Evolutionary conservation across 2,113 vertebrate species (phyloP).

Genomic region (Mystacornis crossleyi): DNA sequence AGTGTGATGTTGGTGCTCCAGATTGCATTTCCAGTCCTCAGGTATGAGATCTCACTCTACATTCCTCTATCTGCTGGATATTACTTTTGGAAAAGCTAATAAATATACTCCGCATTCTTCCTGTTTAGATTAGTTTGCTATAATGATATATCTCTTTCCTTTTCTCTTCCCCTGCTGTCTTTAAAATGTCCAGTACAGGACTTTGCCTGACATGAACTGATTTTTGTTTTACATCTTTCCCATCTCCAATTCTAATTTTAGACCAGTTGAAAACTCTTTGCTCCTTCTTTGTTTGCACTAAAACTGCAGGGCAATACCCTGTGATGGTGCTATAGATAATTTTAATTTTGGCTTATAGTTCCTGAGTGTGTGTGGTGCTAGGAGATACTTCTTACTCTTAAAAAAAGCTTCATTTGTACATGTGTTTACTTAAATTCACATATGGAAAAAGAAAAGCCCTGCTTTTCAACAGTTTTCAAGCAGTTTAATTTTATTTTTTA

Average conservation of each 20-base stretch:
- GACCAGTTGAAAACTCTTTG: neutral
- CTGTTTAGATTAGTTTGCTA: neutral
- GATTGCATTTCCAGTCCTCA: neutral
- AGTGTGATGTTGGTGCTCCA: neutral
- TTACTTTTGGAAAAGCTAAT: neutral
- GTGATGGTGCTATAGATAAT: neutral
- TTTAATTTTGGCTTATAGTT: neutral
- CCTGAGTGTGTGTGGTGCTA: neutral
- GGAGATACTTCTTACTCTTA: neutral
- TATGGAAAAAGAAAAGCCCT: neutral
- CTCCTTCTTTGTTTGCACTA: neutral
- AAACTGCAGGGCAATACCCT: neutral
- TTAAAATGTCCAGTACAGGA: neutral
- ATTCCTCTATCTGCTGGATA: neutral
- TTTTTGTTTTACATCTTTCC: neutral
- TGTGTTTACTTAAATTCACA: neutral
- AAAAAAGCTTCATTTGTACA: neutral
- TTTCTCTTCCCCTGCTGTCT: neutral
- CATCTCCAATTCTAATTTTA: neutral
- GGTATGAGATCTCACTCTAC: neutral
- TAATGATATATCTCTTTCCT: neutral
- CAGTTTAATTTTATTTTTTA: neutral
- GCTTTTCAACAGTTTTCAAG: neutral
- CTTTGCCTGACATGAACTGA: neutral
- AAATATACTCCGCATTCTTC: neutral